phyloP scores from a whole-genome alignment of 2,888 invertebrate genomes.

The Phalangium opilio region DNA sequence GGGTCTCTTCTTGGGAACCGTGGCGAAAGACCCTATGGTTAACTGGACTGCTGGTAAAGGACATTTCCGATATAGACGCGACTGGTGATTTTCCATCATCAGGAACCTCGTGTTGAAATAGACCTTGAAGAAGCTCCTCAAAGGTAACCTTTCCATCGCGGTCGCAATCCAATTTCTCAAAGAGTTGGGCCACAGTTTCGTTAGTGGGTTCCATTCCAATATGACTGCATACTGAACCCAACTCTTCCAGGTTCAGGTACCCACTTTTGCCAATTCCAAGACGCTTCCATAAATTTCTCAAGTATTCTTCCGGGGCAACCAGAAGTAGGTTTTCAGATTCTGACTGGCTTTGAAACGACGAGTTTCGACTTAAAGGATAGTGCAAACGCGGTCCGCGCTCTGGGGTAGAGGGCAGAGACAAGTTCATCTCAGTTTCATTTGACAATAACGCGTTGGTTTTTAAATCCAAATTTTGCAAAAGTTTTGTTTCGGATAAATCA shows the following conservation, averaged over 20 bases:
- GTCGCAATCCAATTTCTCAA: conserved; percentile 46
- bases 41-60: background rate
- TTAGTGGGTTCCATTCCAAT: conserved; percentile 49
- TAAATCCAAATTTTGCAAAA: conserved; percentile 7
- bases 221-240: conserved; percentile 47
- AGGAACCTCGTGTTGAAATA: conserved; percentile 41
- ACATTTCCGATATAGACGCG: background rate
- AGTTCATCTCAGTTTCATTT: conserved; percentile 8
- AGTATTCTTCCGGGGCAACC: conserved; percentile 36
- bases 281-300: conserved; percentile 46
- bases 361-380: too few relatives aligned
- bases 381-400: too few relatives aligned
- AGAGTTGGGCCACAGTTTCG: conserved; percentile 44
- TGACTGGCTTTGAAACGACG: too few relatives aligned
- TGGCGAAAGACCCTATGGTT: conserved; percentile 6
- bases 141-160: conserved; percentile 48
- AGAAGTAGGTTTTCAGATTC: background rate
- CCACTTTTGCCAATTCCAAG: conserved; percentile 45
- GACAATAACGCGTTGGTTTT: conserved; percentile 7
- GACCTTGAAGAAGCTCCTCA: conserved; percentile 44
- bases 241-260: conserved; percentile 45
- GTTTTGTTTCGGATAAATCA: background rate
- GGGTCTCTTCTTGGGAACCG: conserved; percentile 11
- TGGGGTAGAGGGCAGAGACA: too few relatives aligned
- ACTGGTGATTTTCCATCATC: conserved; percentile 11